Evolutionary conservation across 2,797 vertebrate species (phyloP), one percentile per base, ranked within the genome.

Genomic region (Leptodactylus fallax): DNA sequence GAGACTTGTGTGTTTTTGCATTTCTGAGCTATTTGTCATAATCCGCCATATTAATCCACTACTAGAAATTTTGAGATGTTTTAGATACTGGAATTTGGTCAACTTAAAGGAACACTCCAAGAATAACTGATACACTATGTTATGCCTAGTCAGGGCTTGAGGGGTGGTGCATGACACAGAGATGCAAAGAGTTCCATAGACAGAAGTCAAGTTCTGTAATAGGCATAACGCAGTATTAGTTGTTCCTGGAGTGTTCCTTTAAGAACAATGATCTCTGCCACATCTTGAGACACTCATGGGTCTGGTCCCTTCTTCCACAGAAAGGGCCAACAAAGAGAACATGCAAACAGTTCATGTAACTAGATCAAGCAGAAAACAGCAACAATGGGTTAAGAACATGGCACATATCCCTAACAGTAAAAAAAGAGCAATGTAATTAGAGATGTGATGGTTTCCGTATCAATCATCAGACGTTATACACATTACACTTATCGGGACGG

Each of bases 401-500:
- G 49, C 7, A 53, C 49, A 77, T 53, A 36, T 47, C 19, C 17
- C 53, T 61, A 47, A 47, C 27, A 61, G 27, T 80, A 61, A 61
- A 80, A n/a, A 60, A 36, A 79, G 27, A 80, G 16, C 36, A 61
- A 51, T 61, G 58, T 21, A 11, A 63, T 81, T 65, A 81, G 27
- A 63, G 36, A 61, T 49, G 60, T 12, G 19, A 47, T 63, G 79
- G 58, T 23, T 51, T 81, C 90, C 88, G 91, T 36, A 91, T 47
- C 65, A 36, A 19, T 60, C 78, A 36, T 36, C 78, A 72, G 47
- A 47, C 6, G 16, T 36, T 36, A 58, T 17, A 80, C 25, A 83
- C 25, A 72, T 83, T 36, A 90, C 77, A 89, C 60, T 82, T 78
- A 81, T 74, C 88, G 81, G 90, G 83, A 89, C 90, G 91, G 82